phyloP scores from a whole-genome alignment of 2,888 invertebrate genomes.

The Leptinotarsa juncta region DNA sequence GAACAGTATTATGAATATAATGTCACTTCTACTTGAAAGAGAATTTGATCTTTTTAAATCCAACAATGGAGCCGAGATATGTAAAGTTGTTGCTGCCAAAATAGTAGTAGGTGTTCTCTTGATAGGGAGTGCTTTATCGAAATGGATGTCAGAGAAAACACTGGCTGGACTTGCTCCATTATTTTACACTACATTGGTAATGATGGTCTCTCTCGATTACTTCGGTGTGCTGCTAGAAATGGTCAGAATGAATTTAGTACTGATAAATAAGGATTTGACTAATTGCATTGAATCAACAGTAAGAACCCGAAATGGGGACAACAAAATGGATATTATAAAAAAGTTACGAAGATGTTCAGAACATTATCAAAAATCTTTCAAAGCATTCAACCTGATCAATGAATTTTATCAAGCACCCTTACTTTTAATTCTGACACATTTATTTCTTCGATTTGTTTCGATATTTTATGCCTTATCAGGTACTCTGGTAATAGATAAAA shows the following conservation, averaged over 20 bases:
- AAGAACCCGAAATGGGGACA: neutral
- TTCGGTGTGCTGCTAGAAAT: neutral
- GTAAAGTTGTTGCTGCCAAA: neutral
- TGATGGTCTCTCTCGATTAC: neutral
- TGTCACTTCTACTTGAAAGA: neutral
- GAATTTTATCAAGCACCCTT: neutral
- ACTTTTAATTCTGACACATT: neutral
- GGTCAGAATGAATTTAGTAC: conserved; percentile 1
- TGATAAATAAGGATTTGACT: neutral
- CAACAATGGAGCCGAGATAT: neutral
- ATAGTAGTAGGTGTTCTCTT: neutral
- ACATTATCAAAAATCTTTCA: neutral
- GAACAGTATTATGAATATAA: neutral
- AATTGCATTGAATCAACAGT: neutral
- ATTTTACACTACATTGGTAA: neutral
- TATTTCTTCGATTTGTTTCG: neutral
- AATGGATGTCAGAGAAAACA: neutral
- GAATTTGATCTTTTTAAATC: no score
- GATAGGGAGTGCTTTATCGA: neutral
- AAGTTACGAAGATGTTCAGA: neutral
- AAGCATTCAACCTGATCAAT: neutral
- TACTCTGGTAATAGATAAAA: no score
- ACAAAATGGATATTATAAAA: neutral
- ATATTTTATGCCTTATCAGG: neutral
- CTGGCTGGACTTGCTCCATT: neutral